Evolutionary conservation across 2,797 vertebrate species (phyloP).

Genomic region (Echeneis naucrates): DNA sequence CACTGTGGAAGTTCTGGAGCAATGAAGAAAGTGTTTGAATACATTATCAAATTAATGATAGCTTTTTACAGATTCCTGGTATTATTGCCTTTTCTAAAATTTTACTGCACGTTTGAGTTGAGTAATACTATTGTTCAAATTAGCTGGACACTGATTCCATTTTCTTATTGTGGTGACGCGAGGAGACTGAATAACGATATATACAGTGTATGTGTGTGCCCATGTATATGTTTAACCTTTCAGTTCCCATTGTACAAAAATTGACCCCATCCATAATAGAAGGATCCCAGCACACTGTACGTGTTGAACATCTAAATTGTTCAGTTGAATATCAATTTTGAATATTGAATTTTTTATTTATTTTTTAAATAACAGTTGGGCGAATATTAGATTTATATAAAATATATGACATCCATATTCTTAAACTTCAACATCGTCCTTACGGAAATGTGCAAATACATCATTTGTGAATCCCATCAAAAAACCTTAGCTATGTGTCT

Average conservation of each 20-base stretch:
- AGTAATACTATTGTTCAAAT: neutral
- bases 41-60: neutral
- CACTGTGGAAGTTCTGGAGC: neutral
- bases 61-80: neutral
- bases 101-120: neutral
- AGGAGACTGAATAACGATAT: neutral
- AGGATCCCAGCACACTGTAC: neutral
- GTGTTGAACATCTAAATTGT: conserved; percentile 43
- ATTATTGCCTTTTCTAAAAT: neutral
- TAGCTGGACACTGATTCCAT: neutral
- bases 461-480: conserved; percentile 11
- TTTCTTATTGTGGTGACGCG: conserved; percentile 10
- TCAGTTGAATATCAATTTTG: conserved; percentile 25
- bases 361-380: conserved; percentile 7
- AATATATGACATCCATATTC: neutral
- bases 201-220: neutral
- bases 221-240: conserved; percentile 50
- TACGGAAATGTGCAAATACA: neutral
- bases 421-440: neutral
- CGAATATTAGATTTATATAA: conserved; percentile 3
- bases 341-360: conserved; percentile 1
- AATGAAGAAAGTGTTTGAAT: neutral
- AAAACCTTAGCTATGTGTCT: conserved; percentile 32
- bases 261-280: conserved; percentile 55
- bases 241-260: conserved; percentile 36